Evolutionary conservation across 2,888 invertebrate species (phyloP).

Genomic region (Stegophylla sp.): DNA sequence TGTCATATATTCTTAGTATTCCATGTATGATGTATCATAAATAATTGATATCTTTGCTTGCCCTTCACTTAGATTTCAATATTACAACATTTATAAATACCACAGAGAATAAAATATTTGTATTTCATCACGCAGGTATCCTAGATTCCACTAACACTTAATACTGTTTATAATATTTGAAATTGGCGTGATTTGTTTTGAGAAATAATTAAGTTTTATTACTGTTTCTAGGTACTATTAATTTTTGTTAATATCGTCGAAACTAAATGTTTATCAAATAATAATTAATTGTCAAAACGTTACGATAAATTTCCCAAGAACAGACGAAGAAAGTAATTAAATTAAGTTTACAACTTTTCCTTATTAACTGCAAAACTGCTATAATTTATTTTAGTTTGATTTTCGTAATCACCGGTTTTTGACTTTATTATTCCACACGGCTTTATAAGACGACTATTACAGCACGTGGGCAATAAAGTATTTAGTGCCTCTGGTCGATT

Average conservation of each 20-base stretch:
- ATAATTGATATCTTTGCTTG: slow-evolving; percentile 13
- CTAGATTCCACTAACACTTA: not conserved
- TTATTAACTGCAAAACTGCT: not conserved
- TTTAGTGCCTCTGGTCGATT: not conserved
- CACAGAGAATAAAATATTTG: not conserved
- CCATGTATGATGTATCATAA: not conserved
- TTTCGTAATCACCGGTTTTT: not conserved
- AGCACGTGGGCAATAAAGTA: not conserved
- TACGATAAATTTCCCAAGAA: not conserved
- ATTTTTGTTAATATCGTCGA: not conserved
- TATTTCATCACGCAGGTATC: slow-evolving; percentile 10
- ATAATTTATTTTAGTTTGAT: not conserved
- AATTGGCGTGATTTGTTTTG: not conserved
- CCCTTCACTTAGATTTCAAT: not conserved
- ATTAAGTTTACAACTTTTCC: not conserved
- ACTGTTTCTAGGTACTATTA: not conserved
- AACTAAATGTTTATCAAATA: not conserved
- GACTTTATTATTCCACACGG: not conserved
- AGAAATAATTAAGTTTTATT: slow-evolving; percentile 24
- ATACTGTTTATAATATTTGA: not conserved
- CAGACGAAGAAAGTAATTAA: not conserved
- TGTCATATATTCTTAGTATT: not conserved
- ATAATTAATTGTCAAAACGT: not conserved
- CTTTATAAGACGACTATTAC: not conserved
- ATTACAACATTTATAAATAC: slow-evolving; percentile 10